A percentile compares a stretch with the other conserved stretches of the same genome.
Evolutionary conservation across 2,888 invertebrate species (phyloP).

Genomic region (Auanema sp.): DNA sequence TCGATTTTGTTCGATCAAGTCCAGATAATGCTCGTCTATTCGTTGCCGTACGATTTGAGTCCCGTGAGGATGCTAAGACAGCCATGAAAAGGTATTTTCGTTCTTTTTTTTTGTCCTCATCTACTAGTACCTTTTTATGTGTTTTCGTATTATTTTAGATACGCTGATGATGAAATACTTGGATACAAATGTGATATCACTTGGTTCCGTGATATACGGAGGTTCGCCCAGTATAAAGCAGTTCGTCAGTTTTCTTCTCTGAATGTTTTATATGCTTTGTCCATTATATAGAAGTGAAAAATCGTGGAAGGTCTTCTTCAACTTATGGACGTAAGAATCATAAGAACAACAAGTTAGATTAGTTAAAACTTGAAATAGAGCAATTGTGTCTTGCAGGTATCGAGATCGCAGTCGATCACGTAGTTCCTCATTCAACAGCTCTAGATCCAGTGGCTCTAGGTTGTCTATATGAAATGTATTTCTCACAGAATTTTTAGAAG

Average conservation of each 20-base stretch:
- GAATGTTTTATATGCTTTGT: too few species aligned
- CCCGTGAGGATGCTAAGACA: constrained; percentile 50
- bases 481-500: too few species aligned
- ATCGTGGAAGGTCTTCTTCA: too few species aligned
- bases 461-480: too few species aligned
- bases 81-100: constrained; percentile 46
- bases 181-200: constrained; percentile 51
- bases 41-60: constrained; percentile 61
- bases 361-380: too few species aligned
- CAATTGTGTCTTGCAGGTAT: too few species aligned
- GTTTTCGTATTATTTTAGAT: constrained; percentile 36
- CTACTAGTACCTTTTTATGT: background rate
- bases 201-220: constrained; percentile 61
- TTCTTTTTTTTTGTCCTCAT: background rate
- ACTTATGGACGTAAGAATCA: too few species aligned
- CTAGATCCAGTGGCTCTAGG: too few species aligned
- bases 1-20: constrained; percentile 59
- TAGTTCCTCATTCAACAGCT: too few species aligned
- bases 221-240: constrained; percentile 36
- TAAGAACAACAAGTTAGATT: too few species aligned
- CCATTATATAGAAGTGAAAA: too few species aligned
- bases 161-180: constrained; percentile 45
- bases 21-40: constrained; percentile 51
- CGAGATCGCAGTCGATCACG: too few species aligned
- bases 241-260: constrained; percentile 5